phyloP scores from a whole-genome alignment of 2,888 invertebrate species.

The Chalcis sispes region DNA sequence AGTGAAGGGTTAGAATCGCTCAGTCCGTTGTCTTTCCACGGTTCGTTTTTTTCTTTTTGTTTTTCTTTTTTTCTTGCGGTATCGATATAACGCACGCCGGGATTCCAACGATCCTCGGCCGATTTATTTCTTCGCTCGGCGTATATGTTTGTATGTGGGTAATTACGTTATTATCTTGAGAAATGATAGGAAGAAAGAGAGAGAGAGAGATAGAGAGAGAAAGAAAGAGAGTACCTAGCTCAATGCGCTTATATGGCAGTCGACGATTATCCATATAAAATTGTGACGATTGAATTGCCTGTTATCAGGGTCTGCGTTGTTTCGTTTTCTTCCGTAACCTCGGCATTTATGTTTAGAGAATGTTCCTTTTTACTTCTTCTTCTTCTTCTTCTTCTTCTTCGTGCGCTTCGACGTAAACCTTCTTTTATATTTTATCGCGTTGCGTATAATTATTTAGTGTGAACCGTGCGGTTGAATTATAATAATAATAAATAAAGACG shows the following conservation, averaged over 20 bases:
- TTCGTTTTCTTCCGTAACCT: neutral
- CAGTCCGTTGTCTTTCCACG: too few species aligned
- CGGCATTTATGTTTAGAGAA: neutral
- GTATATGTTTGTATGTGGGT: conserved; percentile 1
- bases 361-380: too few species aligned
- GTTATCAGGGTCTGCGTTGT: neutral
- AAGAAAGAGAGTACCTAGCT: too few species aligned
- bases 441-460: too few species aligned
- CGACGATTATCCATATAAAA: conserved; percentile 22
- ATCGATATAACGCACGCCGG: neutral
- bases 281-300: conserved; percentile 16
- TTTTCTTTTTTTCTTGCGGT: neutral
- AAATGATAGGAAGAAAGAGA: too few species aligned
- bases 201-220: too few species aligned
- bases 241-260: neutral
- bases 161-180: conserved; percentile 38
- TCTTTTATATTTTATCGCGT: too few species aligned
- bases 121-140: conserved; percentile 44
- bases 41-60: neutral
- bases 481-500: too few species aligned
- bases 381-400: too few species aligned
- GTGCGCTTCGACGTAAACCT: too few species aligned
- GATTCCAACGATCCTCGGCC: conserved; percentile 48
- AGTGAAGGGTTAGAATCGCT: conserved; percentile 18
- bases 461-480: too few species aligned